Evolutionary conservation across 2,113 vertebrate genomes (phyloP).

Genomic region (Pollimyrus isidori): DNA sequence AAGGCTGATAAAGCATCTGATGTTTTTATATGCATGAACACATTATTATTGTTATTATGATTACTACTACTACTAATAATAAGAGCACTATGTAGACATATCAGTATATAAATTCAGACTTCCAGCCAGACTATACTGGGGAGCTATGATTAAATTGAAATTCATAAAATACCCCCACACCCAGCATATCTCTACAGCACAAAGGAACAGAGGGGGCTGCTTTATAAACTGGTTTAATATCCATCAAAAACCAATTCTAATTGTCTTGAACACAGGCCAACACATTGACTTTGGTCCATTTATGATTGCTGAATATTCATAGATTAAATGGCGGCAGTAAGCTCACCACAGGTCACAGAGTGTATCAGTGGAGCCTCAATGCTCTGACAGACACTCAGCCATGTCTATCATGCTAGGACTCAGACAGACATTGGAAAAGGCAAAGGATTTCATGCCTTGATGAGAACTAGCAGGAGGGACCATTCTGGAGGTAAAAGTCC

Average conservation of each 20-base stretch:
- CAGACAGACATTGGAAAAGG: slow-evolving; percentile 28
- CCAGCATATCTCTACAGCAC: neutral
- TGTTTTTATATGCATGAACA: neutral
- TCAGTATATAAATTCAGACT: neutral
- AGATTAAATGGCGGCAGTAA: neutral
- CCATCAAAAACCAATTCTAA: neutral
- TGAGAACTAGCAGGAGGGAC: slow-evolving; percentile 33
- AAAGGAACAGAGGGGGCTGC: neutral
- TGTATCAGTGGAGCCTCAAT: neutral
- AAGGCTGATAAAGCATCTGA: neutral
- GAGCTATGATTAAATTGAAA: neutral
- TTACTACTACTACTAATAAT: neutral
- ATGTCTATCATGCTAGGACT: slow-evolving; percentile 24
- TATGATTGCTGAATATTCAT: neutral
- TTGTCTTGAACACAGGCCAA: neutral
- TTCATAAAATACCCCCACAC: neutral
- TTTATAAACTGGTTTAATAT: neutral
- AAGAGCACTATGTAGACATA: neutral
- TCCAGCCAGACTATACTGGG: neutral
- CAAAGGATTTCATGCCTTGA: slow-evolving; percentile 27
- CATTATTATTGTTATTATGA: neutral
- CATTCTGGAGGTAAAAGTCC: slow-evolving; percentile 20
- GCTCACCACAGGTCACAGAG: slow-evolving; percentile 19
- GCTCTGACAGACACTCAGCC: slow-evolving; percentile 14
- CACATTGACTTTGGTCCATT: neutral